Percentiles rank a stretch among this genome's conserved stretches.
phyloP scores from a whole-genome alignment of 2,888 invertebrate genomes.

The Stomorhina lunata region DNA sequence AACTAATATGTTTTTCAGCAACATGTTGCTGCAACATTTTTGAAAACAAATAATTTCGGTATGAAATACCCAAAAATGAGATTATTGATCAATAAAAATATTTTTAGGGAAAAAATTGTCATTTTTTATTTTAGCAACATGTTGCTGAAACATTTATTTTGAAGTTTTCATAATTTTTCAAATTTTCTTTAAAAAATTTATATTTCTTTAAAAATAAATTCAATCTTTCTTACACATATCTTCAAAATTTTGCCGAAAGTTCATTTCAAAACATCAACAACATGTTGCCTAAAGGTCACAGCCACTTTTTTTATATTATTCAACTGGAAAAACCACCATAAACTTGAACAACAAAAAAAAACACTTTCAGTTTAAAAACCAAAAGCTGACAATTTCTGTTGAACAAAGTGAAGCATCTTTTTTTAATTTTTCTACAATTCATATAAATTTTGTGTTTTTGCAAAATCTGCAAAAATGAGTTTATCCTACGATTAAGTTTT shows the following conservation, averaged over 20 bases:
- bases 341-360: background rate
- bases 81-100: too few species aligned
- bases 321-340: background rate
- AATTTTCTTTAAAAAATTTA: background rate
- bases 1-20: too few species aligned
- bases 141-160: background rate
- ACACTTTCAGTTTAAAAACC: background rate
- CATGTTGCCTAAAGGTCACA: constrained; percentile 45
- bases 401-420: background rate
- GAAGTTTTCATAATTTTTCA: background rate
- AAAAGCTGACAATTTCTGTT: background rate
- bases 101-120: background rate
- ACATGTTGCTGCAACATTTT: background rate
- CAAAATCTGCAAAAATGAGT: constrained; percentile 26
- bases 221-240: background rate
- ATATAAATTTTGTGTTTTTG: background rate
- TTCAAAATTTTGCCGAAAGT: background rate
- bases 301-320: background rate
- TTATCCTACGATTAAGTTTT: constrained; percentile 59
- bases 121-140: background rate
- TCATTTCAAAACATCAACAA: background rate
- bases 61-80: too few species aligned
- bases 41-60: background rate
- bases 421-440: background rate
- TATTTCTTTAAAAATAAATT: background rate